A percentile compares a stretch with the other conserved stretches of the same genome.
Evolutionary conservation across 2,888 invertebrate genomes (phyloP).

Genomic region (Lapara coniferarum): DNA sequence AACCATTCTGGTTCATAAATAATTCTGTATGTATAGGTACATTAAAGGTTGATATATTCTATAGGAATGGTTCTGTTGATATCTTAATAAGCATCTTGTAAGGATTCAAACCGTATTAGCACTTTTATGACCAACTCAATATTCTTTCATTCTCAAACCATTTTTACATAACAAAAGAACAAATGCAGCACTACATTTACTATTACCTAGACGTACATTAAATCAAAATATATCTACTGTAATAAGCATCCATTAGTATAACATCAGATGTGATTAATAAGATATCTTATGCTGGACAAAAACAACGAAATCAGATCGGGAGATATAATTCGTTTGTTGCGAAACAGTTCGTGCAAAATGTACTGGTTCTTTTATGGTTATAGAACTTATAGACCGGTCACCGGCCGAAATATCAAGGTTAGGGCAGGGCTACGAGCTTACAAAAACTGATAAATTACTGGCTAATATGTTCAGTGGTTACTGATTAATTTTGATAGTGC

Average conservation of each 20-base stretch:
- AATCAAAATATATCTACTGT: background rate
- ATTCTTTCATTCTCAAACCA: too few relatives aligned
- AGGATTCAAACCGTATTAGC: too few relatives aligned
- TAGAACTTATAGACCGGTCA: constrained; percentile 44
- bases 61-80: too few relatives aligned
- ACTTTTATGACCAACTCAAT: too few relatives aligned
- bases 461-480: background rate
- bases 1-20: too few relatives aligned
- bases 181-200: too few relatives aligned
- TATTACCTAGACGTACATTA: background rate
- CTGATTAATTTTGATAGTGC: background rate
- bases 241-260: background rate
- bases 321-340: constrained; percentile 38
- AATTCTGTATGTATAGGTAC: too few relatives aligned
- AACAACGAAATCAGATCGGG: background rate
- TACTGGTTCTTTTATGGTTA: constrained; percentile 41
- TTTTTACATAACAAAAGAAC: too few relatives aligned
- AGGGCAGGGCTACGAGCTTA: constrained; percentile 30
- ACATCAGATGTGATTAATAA: background rate
- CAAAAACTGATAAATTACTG: constrained; percentile 20
- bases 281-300: background rate
- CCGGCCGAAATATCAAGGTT: constrained; percentile 50
- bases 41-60: too few relatives aligned
- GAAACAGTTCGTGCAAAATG: constrained; percentile 48
- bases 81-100: too few relatives aligned